Conservation (phyloP, 2,797 vertebrate species). For the Philypnodon macrostomus region DNA sequence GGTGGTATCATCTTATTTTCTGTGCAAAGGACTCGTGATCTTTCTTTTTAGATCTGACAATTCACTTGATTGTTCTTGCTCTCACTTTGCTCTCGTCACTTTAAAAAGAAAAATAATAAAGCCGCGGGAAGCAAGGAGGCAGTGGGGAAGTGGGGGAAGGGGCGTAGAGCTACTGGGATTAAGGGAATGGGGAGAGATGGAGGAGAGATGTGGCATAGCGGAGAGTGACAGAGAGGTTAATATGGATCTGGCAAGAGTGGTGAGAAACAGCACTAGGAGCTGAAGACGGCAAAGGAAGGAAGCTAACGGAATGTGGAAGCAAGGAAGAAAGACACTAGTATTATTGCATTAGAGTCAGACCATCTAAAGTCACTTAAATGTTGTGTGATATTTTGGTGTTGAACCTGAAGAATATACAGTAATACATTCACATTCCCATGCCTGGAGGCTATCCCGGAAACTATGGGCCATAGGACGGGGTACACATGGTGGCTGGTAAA, state of each 20-base stretch:
- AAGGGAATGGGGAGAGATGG: constrained; percentile 25
- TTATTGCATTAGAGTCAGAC: constrained; percentile 29
- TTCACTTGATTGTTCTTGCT: constrained; percentile 18
- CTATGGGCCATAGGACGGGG: too few relatives aligned
- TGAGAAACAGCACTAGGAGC: constrained; percentile 18
- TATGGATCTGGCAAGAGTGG: constrained; percentile 23
- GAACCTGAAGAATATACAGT: constrained; percentile 13
- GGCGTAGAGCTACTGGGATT: constrained; percentile 24
- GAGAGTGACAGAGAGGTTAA: constrained; percentile 50
- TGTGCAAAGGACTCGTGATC: constrained; percentile 31
- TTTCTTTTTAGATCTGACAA: constrained; percentile 39
- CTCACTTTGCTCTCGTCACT: constrained; percentile 10
- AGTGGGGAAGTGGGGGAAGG: constrained; percentile 1
- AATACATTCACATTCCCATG: constrained; percentile 8
- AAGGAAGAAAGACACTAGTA: constrained; percentile 21
- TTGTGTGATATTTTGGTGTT: constrained; percentile 6
- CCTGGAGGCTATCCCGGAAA: too few relatives aligned
- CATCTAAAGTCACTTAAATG: constrained; percentile 33
- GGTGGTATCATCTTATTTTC: constrained; percentile 31
- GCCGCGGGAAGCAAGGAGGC: constrained; percentile 11
- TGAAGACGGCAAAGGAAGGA: constrained; percentile 7
- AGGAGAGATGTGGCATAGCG: constrained; percentile 25
- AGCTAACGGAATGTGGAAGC: constrained; percentile 11
- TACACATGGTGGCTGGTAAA: too few relatives aligned
- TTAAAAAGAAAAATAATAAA: constrained; percentile 9